A percentile compares a stretch with the other conserved stretches of the same genome.
These are phyloP conservation scores for Tringa solitaria DNA, from an alignment of 2,113 vertebrate genomes.

Conservation along the genomic window DNA sequence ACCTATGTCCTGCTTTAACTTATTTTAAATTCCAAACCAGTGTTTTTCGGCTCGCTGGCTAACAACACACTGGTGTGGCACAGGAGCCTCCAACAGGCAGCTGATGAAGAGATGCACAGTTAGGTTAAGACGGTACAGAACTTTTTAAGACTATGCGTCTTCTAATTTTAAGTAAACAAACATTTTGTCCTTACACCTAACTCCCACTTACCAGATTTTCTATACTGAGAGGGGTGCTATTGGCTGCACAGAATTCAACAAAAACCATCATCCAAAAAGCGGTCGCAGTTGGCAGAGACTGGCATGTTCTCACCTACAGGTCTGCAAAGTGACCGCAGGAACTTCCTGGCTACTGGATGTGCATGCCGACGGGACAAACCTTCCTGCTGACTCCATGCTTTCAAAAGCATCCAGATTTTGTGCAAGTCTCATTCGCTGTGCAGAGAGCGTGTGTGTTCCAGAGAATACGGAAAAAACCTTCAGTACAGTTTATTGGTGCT, in stretches of 20 bases:
- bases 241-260: constrained; percentile 15
- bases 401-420: constrained; percentile 11
- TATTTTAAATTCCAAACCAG: neutral
- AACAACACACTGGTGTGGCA: neutral
- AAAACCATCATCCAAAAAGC: neutral
- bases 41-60: constrained; percentile 14
- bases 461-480: neutral
- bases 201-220: constrained; percentile 69
- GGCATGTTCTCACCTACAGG: constrained; percentile 2
- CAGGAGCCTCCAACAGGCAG: constrained; percentile 19
- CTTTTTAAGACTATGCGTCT: constrained; percentile 42
- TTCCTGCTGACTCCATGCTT: neutral
- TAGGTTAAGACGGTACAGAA: constrained; percentile 37
- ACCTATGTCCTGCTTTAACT: constrained; percentile 24
- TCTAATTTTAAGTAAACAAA: constrained; percentile 65
- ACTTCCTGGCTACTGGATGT: neutral
- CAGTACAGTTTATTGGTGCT: neutral
- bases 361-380: neutral
- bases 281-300: neutral
- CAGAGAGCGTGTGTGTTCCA: neutral
- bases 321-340: neutral
- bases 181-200: constrained; percentile 58
- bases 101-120: constrained; percentile 33
- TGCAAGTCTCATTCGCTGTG: neutral
- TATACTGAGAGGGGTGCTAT: constrained; percentile 18